Evolutionary conservation across 2,797 vertebrate genomes (phyloP), one percentile per base, ranked within the genome.

Genomic region (Sorex maritimensis): DNA sequence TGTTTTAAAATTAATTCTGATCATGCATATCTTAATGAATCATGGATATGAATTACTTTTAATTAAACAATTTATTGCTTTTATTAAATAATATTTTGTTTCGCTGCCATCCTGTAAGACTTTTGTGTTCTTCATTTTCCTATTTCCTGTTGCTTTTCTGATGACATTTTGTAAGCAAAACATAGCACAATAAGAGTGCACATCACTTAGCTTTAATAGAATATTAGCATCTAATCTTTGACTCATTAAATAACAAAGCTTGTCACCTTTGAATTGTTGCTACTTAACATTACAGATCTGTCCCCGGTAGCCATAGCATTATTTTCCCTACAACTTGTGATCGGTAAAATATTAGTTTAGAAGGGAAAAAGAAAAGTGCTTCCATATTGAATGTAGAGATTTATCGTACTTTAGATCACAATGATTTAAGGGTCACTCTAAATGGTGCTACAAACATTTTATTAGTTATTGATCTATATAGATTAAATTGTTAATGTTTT

Each of bases 201-300:
- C n/a, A 88, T 92, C 8, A 68, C 77, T 97, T 88, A 91, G 11
- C 90, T 94, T 93, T 93, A 97, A 93, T 82, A 97, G 81, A 89
- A 71, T 80, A 80, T 94, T 91, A 94, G 74, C 93, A 97, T 97
- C 85, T 96, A 84, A 95, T 93, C 79, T 94, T 95, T 88, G 77
- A 95, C 88, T 94, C 65, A 83, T 80, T 97, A 95, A 97, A 96
- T 95, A 86, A 97, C 96, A 95, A 97, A 93, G 30, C 24, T 92
- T 95, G 88, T 93, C 81, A 89, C 96, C 84, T 97, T 96, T 95
- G 69, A 97, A 96, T 96, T 96, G 85, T 61, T 94, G 3, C 93
- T 96, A 44, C 97, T 98, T 96, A 96, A 96, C 95, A 97, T 95
- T 96, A 85, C 58, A 97, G 82, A 96, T 85, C 88, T 94, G 72